These are phyloP conservation scores for Neotoma lepida DNA, from an alignment of 2,113 vertebrate genomes.

Conservation along the genomic window DNA sequence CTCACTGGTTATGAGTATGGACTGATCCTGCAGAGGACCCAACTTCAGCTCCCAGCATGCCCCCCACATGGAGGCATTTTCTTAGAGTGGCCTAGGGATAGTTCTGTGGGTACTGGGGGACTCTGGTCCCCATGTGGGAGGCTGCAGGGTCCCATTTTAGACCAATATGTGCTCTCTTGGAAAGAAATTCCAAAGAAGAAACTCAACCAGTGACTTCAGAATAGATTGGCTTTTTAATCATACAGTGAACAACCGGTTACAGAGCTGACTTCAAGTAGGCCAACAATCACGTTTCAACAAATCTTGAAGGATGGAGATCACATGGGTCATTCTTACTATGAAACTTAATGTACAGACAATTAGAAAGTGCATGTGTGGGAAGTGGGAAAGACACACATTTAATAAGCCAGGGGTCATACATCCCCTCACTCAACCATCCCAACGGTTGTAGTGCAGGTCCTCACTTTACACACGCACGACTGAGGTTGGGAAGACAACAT, in stretches of 20 bases:
- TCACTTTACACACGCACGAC: too few relatives aligned
- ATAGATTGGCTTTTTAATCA: not conserved
- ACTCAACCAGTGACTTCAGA: not conserved
- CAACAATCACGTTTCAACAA: conserved; percentile 16
- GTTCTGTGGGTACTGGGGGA: not conserved
- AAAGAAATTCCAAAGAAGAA: not conserved
- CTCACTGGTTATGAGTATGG: too few relatives aligned
- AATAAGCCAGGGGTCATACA: not conserved
- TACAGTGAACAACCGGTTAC: not conserved
- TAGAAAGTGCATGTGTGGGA: not conserved
- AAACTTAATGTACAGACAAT: not conserved
- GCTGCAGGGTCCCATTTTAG: not conserved
- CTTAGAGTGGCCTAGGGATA: not conserved
- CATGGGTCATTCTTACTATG: not conserved
- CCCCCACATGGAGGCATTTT: too few relatives aligned
- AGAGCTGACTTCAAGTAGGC: conserved; percentile 5
- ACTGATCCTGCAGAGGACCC: too few relatives aligned
- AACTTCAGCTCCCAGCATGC: too few relatives aligned
- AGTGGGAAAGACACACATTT: not conserved
- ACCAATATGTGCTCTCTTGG: not conserved
- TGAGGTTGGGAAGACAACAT: not conserved
- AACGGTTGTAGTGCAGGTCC: not conserved
- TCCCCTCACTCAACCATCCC: not conserved
- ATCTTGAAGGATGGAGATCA: conserved; percentile 1
- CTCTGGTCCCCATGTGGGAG: not conserved